Conservation (phyloP, 2,888 invertebrate genomes). For the Drosophila meridionalis region DNA sequence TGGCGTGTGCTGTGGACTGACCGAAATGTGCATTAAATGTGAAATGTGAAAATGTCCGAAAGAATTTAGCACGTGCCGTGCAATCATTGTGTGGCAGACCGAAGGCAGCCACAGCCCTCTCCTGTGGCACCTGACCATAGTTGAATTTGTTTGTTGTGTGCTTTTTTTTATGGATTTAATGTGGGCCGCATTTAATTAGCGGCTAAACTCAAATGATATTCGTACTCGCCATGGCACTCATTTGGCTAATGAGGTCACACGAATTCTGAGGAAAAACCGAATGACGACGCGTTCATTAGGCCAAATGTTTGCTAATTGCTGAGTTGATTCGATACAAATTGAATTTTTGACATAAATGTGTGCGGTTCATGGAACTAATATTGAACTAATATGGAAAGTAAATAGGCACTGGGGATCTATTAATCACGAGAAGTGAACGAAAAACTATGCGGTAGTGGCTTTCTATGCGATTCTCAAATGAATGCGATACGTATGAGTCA, state of each 20-base stretch:
- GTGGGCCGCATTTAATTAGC: slow-evolving; percentile 43
- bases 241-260: slow-evolving; percentile 45
- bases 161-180: slow-evolving; percentile 26
- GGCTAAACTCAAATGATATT: slow-evolving; percentile 48
- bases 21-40: slow-evolving; percentile 73
- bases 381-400: neutral
- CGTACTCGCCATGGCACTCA: slow-evolving; percentile 20
- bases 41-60: slow-evolving; percentile 51
- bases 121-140: neutral
- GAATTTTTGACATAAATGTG: neutral
- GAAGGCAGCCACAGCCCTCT: neutral
- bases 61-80: slow-evolving; percentile 71
- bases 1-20: slow-evolving; percentile 62
- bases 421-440: neutral
- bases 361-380: neutral
- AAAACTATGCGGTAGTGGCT: neutral
- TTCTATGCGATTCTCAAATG: neutral
- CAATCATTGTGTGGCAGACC: slow-evolving; percentile 53
- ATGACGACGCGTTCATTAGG: slow-evolving; percentile 17
- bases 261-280: slow-evolving; percentile 6
- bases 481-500: neutral
- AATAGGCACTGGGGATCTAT: neutral
- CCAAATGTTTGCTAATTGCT: slow-evolving; percentile 17
- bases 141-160: slow-evolving; percentile 13
- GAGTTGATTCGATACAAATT: slow-evolving; percentile 1